Evolutionary conservation across 2,113 vertebrate species (phyloP).

Genomic region (Atractosteus spatula): DNA sequence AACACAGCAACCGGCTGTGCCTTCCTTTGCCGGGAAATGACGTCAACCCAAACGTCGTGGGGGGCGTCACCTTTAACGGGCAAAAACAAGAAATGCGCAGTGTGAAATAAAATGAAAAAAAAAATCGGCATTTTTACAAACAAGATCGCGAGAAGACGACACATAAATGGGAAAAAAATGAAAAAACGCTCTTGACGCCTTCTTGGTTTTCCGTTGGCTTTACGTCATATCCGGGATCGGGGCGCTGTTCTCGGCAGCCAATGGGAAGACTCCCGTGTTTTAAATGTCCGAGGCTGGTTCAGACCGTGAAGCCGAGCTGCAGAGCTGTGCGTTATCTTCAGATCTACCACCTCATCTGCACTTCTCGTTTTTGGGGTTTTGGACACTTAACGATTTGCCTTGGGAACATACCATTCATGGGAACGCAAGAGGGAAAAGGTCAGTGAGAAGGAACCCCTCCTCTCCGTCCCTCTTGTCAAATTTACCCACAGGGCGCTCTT

Average conservation of each 20-base stretch:
- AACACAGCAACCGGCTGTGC: background rate
- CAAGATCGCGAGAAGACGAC: background rate
- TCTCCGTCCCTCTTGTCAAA: too few relatives aligned
- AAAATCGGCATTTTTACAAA: too few relatives aligned
- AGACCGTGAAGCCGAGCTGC: too few relatives aligned
- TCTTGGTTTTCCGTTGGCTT: background rate
- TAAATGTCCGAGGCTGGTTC: conserved; percentile 43
- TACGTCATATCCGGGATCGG: conserved; percentile 59
- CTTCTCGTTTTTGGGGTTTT: too few relatives aligned
- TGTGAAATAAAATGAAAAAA: too few relatives aligned
- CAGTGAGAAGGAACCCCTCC: conserved; percentile 19
- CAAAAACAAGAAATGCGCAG: too few relatives aligned
- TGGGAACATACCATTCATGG: conserved; percentile 54
- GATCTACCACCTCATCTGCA: too few relatives aligned
- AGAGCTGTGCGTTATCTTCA: too few relatives aligned
- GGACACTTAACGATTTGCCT: background rate
- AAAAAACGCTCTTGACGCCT: background rate
- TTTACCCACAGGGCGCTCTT: too few relatives aligned
- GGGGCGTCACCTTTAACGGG: too few relatives aligned
- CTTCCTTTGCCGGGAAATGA: conserved; percentile 16
- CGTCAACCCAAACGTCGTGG: conserved; percentile 6
- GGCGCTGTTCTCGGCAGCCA: conserved; percentile 49
- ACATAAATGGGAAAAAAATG: background rate
- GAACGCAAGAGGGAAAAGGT: conserved; percentile 67
- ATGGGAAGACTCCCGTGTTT: conserved; percentile 55